Evolutionary conservation across 1,140 invertebrate species (phyloP).

Genomic region (Drosophila lowei): DNA sequence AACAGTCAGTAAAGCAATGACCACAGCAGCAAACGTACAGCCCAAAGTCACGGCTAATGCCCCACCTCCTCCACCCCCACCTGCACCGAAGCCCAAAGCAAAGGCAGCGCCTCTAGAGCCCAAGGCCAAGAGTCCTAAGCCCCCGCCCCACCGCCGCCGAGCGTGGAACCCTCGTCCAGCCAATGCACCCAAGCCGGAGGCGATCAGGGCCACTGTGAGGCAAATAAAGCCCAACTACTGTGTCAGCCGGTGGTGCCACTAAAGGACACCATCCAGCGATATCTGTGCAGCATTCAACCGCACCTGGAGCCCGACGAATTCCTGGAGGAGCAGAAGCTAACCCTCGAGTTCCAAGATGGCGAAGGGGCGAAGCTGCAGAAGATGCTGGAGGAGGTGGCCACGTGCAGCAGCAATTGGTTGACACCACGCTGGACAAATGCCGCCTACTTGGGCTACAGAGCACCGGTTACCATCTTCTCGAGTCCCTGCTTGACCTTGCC

Average conservation of each 20-base stretch:
- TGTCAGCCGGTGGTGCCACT: slow-evolving; percentile 47
- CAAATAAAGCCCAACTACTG: background rate
- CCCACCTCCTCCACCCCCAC: too few species aligned
- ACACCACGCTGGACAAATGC: slow-evolving; percentile 90
- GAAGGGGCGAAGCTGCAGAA: slow-evolving; percentile 89
- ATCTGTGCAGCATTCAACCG: slow-evolving; percentile 47
- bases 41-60: too few species aligned
- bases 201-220: too few species aligned
- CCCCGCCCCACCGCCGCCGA: too few species aligned
- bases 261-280: slow-evolving; percentile 26
- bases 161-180: too few species aligned
- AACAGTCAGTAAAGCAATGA: too few species aligned
- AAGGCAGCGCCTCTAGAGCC: too few species aligned
- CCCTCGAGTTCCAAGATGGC: slow-evolving; percentile 86
- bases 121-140: too few species aligned
- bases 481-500: slow-evolving; percentile 91
- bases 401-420: slow-evolving; percentile 88
- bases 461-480: slow-evolving; percentile 89
- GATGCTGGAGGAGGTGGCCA: slow-evolving; percentile 86
- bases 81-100: too few species aligned
- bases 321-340: slow-evolving; percentile 79
- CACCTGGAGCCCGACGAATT: slow-evolving; percentile 11
- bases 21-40: too few species aligned
- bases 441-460: slow-evolving; percentile 90
- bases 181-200: too few species aligned